phyloP scores from a whole-genome alignment of 1,140 invertebrate species.

The Nasonia vitripennis region DNA sequence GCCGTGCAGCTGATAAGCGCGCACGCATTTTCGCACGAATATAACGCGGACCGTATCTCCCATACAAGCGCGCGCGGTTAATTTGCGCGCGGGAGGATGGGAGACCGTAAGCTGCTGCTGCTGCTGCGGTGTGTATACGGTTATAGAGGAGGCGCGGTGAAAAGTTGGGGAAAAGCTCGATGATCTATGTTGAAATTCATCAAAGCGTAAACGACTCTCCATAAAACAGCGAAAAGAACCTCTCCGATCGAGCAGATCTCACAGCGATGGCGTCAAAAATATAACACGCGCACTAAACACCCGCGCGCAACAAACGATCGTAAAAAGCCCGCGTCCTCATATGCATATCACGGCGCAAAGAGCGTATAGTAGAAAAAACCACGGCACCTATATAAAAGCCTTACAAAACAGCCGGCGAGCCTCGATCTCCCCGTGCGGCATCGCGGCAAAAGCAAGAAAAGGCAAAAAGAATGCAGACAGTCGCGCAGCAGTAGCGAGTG shows the following conservation, averaged over 20 bases:
- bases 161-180: too few species aligned
- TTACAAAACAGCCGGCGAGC: too few species aligned
- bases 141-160: too few species aligned
- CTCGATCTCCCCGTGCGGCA: too few species aligned
- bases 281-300: neutral
- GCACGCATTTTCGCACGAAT: slow-evolving; percentile 35
- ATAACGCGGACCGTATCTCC: neutral
- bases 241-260: neutral
- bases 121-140: neutral
- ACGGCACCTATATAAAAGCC: too few species aligned
- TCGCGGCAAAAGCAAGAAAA: neutral
- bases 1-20: neutral
- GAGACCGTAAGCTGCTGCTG: neutral
- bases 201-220: neutral
- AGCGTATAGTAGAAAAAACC: neutral
- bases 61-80: neutral
- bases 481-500: neutral
- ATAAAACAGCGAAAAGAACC: neutral
- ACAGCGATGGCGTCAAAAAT: neutral
- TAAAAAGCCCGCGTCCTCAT: neutral
- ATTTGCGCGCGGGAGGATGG: neutral
- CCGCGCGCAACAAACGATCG: neutral
- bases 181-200: too few species aligned
- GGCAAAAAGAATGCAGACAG: neutral
- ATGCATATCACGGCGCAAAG: neutral